These are phyloP conservation scores for Harmothoe impar DNA, from an alignment of 2,888 invertebrate genomes.

Conservation along the genomic window DNA sequence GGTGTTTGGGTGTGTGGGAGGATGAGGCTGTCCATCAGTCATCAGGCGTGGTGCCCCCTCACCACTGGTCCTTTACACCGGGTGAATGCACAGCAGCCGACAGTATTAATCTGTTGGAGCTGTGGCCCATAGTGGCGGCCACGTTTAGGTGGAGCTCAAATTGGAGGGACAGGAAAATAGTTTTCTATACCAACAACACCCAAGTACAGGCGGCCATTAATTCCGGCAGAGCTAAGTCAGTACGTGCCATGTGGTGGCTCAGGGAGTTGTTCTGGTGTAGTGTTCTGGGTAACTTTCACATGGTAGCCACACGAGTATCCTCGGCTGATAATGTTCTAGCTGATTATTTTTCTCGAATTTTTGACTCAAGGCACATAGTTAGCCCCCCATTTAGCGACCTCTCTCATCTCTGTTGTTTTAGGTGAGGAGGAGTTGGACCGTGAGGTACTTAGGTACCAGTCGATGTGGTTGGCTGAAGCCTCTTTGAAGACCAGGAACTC, in stretches of 20 bases:
- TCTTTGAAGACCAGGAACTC: neutral
- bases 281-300: neutral
- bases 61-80: neutral
- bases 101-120: neutral
- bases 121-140: neutral
- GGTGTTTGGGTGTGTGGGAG: no score
- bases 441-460: neutral
- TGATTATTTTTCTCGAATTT: neutral
- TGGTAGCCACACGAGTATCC: neutral
- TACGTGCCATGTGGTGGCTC: neutral
- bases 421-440: neutral
- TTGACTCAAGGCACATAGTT: neutral
- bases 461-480: neutral
- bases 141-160: neutral
- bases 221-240: no score
- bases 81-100: neutral
- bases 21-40: no score
- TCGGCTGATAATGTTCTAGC: neutral
- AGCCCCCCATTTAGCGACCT: neutral
- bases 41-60: neutral
- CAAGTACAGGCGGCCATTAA: neutral
- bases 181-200: neutral
- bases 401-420: neutral
- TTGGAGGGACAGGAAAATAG: neutral
- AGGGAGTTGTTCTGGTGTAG: neutral